Evolutionary conservation across 2,888 invertebrate species (phyloP).

Genomic region (Gisinianus flammeolus): DNA sequence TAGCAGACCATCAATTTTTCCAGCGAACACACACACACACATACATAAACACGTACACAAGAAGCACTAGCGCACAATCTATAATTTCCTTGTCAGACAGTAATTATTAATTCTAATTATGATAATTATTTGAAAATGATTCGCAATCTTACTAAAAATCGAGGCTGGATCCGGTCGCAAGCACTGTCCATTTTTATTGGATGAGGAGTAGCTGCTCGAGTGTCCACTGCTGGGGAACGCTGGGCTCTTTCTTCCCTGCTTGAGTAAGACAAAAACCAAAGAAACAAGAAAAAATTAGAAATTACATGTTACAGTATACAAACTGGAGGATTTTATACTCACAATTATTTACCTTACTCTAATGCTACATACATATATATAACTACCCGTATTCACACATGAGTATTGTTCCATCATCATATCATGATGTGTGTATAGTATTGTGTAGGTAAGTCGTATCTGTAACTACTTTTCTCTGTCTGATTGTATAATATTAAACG

Average conservation of each 20-base stretch:
- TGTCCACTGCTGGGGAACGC: conserved; percentile 52
- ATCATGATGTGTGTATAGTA: neutral
- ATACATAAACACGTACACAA: conserved; percentile 6
- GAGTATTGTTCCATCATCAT: no score
- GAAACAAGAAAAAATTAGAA: neutral
- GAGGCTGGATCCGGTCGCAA: conserved; percentile 53
- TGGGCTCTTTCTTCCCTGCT: conserved; percentile 49
- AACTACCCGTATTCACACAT: no score
- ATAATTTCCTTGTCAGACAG: conserved; percentile 54
- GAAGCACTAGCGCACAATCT: conserved; percentile 8
- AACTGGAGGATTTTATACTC: no score
- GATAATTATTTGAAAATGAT: conserved; percentile 47
- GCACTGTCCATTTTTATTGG: conserved; percentile 55
- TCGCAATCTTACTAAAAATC: conserved; percentile 55
- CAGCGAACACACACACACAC: conserved; percentile 25
- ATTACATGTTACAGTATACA: neutral
- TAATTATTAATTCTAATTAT: conserved; percentile 56
- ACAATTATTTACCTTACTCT: no score
- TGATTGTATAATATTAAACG: neutral
- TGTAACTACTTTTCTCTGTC: neutral
- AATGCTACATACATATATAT: no score
- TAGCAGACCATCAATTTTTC: conserved; percentile 22
- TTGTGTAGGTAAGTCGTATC: neutral
- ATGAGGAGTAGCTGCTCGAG: conserved; percentile 53
- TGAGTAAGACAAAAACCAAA: conserved; percentile 1